Percentiles rank a stretch among this genome's conserved stretches.
These are phyloP conservation scores for Thaumatotibia leucotreta DNA, from an alignment of 1,140 invertebrate genomes.

Conservation along the genomic window DNA sequence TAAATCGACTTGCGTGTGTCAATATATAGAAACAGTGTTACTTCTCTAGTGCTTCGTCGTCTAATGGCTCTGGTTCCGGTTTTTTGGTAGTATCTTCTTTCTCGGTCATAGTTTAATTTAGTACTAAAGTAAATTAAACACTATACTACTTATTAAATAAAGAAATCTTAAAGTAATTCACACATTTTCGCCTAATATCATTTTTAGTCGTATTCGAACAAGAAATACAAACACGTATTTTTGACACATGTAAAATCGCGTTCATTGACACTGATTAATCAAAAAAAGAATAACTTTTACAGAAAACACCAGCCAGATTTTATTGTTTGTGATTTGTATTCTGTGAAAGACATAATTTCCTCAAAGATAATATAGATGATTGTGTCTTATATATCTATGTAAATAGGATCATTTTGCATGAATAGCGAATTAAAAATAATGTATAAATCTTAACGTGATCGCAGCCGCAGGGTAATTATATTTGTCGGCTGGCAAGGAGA, in stretches of 20 bases:
- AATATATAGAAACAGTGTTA: conserved; percentile 32
- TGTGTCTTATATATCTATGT: no score
- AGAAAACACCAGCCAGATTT: neutral
- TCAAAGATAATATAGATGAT: no score
- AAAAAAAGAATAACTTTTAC: neutral
- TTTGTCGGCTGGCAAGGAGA: conserved; percentile 40
- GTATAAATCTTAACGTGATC: no score
- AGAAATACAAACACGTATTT: conserved; percentile 34
- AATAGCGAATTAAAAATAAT: no score
- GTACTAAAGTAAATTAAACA: conserved; percentile 10
- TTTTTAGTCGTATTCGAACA: conserved; percentile 6
- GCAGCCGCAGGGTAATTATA: neutral
- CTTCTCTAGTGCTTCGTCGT: conserved; percentile 70
- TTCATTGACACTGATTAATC: conserved; percentile 8
- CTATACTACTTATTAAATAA: conserved; percentile 1
- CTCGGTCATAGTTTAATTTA: conserved; percentile 67
- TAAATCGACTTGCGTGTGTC: conserved; percentile 2
- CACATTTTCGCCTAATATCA: conserved; percentile 6
- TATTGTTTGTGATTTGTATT: no score
- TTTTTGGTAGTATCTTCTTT: conserved; percentile 64
- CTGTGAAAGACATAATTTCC: no score
- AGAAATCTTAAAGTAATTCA: neutral
- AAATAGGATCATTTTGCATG: no score
- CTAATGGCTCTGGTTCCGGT: conserved; percentile 58
- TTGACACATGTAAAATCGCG: conserved; percentile 24